Conservation (phyloP, 1,140 invertebrate species). For the Melanaphis sacchari region DNA sequence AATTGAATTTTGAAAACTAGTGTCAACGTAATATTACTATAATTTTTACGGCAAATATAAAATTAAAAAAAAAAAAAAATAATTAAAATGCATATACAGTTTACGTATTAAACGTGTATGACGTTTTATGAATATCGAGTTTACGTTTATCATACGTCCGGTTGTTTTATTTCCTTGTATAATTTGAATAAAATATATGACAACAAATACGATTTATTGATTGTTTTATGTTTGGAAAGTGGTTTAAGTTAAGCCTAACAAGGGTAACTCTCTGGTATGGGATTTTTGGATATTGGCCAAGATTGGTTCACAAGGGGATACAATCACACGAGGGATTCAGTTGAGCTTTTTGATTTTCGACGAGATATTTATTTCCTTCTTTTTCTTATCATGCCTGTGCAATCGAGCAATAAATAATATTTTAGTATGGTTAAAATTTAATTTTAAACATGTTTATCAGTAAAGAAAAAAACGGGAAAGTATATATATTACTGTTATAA, state of each 20-base stretch:
- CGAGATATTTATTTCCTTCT: neutral
- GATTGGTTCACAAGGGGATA: slow-evolving; percentile 17
- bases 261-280: neutral
- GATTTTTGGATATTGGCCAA: slow-evolving; percentile 43
- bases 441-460: neutral
- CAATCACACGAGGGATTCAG: slow-evolving; percentile 40
- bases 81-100: neutral
- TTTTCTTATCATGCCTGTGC: neutral
- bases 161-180: neutral
- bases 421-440: neutral
- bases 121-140: slow-evolving; percentile 1
- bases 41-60: neutral
- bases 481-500: no score
- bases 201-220: slow-evolving; percentile 37
- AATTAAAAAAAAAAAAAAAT: neutral
- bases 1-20: no score
- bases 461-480: no score
- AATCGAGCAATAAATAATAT: neutral
- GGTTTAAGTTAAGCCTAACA: slow-evolving; percentile 37
- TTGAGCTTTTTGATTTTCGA: slow-evolving; percentile 35
- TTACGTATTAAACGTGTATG: neutral
- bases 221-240: slow-evolving; percentile 45
- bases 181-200: slow-evolving; percentile 7
- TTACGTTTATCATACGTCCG: neutral
- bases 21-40: neutral